A percentile compares a stretch with the other conserved stretches of the same genome.
Conservation (phyloP, 2,113 vertebrate genomes). For the Macquaria australasica region DNA sequence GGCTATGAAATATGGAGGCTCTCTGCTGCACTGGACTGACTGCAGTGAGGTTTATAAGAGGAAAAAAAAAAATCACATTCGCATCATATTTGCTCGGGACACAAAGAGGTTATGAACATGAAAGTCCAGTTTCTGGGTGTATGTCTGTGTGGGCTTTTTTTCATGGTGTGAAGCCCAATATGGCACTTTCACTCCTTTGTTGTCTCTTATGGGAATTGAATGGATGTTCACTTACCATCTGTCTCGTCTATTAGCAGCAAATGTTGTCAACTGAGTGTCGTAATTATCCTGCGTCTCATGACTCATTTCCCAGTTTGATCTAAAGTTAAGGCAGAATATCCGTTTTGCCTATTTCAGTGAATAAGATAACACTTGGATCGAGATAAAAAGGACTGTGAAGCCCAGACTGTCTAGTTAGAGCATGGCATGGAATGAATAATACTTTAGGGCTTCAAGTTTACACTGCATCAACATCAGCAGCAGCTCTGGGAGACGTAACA, state of each 20-base stretch:
- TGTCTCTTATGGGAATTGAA: conserved; percentile 60
- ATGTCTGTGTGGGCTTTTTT: conserved; percentile 1
- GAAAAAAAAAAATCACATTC: conserved; percentile 32
- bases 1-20: conserved; percentile 62
- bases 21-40: conserved; percentile 43
- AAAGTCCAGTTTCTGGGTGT: conserved; percentile 41
- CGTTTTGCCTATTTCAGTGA: conserved; percentile 64
- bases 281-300: conserved; percentile 66
- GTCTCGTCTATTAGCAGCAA: conserved; percentile 64
- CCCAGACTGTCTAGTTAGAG: conserved; percentile 43
- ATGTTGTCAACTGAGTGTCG: conserved; percentile 61
- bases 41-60: conserved; percentile 43
- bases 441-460: conserved; percentile 39
- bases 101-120: conserved; percentile 40
- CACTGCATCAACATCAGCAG: conserved; percentile 37
- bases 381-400: conserved; percentile 63
- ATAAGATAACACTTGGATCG: conserved; percentile 43
- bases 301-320: conserved; percentile 71
- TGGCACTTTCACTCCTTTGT: conserved; percentile 48
- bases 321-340: conserved; percentile 68
- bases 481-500: conserved; percentile 3
- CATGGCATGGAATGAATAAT: conserved; percentile 51
- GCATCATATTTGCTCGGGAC: conserved; percentile 42
- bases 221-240: conserved; percentile 70
- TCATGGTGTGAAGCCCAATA: conserved; percentile 27